Percentiles rank a stretch among this genome's conserved stretches.
Evolutionary conservation across 2,888 invertebrate species (phyloP).

Genomic region (Diarsia mendica): DNA sequence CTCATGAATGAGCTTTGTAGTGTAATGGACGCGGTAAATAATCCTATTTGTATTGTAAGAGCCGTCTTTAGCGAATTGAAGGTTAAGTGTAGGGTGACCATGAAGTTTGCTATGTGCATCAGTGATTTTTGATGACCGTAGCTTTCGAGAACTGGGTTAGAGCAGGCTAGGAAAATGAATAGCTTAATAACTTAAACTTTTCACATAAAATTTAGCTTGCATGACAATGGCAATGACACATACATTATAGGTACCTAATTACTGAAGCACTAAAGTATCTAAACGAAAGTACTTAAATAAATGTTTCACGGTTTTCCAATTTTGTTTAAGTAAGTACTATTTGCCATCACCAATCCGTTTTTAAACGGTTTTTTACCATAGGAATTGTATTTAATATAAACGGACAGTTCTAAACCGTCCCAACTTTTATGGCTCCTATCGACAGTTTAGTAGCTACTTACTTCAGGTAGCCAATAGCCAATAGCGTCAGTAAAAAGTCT

Average conservation of each 20-base stretch:
- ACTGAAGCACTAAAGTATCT: too few species aligned
- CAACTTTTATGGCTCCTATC: conserved; percentile 30
- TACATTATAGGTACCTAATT: too few species aligned
- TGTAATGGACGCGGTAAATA: conserved; percentile 86
- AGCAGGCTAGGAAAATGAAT: not conserved
- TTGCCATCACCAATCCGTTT: too few species aligned
- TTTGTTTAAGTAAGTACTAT: too few species aligned
- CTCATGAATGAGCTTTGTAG: conserved; percentile 83
- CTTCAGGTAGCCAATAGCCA: conserved; percentile 71
- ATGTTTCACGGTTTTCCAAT: too few species aligned
- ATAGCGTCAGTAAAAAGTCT: conserved; percentile 52
- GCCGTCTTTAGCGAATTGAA: conserved; percentile 68
- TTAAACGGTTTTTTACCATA: too few species aligned
- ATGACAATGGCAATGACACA: too few species aligned
- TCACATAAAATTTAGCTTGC: too few species aligned
- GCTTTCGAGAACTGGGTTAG: not conserved
- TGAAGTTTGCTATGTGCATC: not conserved
- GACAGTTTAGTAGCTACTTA: conserved; percentile 22
- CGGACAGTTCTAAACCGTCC: too few species aligned
- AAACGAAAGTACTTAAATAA: too few species aligned
- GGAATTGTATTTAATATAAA: too few species aligned
- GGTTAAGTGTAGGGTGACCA: conserved; percentile 72
- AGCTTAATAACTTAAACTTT: not conserved
- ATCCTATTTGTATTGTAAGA: conserved; percentile 84
- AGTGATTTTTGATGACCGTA: not conserved